These are phyloP conservation scores for Drosophila merina DNA, from an alignment of 2,888 invertebrate genomes.

Conservation along the genomic window DNA sequence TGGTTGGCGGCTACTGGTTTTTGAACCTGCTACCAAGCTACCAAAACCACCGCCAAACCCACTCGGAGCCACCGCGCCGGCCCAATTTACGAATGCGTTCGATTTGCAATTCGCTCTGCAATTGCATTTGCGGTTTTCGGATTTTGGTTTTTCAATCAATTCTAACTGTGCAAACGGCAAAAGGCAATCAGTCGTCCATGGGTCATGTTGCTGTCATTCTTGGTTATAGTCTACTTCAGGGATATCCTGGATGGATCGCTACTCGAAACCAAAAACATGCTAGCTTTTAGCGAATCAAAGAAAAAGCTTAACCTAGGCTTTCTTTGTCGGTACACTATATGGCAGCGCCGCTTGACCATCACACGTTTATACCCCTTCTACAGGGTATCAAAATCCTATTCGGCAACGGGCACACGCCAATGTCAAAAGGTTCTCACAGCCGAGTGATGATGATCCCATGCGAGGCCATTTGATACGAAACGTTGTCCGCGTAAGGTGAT, in stretches of 20 bases:
- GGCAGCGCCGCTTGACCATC: no score
- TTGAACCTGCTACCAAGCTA: constrained; percentile 49
- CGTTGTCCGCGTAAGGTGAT: constrained; percentile 6
- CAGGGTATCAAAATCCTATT: constrained; percentile 21
- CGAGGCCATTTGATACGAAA: constrained; percentile 22
- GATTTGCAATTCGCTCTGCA: constrained; percentile 73
- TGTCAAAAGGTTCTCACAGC: constrained; percentile 70
- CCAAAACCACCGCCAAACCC: neutral
- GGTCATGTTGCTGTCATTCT: constrained; percentile 21
- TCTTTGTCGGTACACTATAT: no score
- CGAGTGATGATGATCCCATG: constrained; percentile 19
- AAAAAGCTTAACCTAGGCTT: no score
- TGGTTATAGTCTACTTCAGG: neutral
- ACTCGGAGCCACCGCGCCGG: constrained; percentile 37
- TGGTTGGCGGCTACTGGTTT: constrained; percentile 70
- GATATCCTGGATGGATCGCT: constrained; percentile 7
- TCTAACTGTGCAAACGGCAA: constrained; percentile 67
- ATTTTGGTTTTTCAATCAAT: constrained; percentile 72
- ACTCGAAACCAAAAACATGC: neutral
- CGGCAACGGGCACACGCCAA: constrained; percentile 68
- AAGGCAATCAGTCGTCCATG: constrained; percentile 26
- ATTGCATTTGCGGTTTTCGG: constrained; percentile 74
- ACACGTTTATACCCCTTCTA: neutral
- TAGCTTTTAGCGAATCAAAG: no score
- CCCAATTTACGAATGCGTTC: constrained; percentile 74